A percentile compares a stretch with the other conserved stretches of the same genome.
Evolutionary conservation across 2,888 invertebrate species (phyloP).

Genomic region (Rhorus exstirpatorius): DNA sequence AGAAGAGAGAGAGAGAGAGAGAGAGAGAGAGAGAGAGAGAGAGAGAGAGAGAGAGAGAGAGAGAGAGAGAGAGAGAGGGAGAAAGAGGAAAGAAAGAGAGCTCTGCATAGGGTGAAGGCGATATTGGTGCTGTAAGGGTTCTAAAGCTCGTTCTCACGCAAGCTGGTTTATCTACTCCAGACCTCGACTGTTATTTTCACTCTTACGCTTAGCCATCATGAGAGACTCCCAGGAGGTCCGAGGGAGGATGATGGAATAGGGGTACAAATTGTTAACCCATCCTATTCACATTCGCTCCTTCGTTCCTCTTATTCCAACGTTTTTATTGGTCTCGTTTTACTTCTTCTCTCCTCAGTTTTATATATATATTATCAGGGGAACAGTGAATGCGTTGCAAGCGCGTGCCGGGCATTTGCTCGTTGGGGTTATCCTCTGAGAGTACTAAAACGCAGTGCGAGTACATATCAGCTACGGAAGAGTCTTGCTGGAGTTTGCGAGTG

Average conservation of each 20-base stretch:
- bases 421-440: slow-evolving; percentile 54
- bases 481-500: not conserved
- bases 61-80: not conserved
- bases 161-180: slow-evolving; percentile 61
- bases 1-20: slow-evolving; percentile 3
- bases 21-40: slow-evolving; percentile 8
- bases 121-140: slow-evolving; percentile 35
- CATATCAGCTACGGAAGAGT: slow-evolving; percentile 53
- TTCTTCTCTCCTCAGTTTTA: not conserved
- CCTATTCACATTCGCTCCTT: slow-evolving; percentile 34
- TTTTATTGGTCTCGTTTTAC: slow-evolving; percentile 22
- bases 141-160: slow-evolving; percentile 40
- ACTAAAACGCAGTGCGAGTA: slow-evolving; percentile 57
- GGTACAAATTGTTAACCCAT: slow-evolving; percentile 69
- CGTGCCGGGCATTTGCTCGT: slow-evolving; percentile 35
- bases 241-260: slow-evolving; percentile 64
- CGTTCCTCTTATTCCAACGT: slow-evolving; percentile 18
- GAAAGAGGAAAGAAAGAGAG: slow-evolving; percentile 6
- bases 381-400: slow-evolving; percentile 38
- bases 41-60: not conserved
- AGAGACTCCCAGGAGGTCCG: slow-evolving; percentile 36
- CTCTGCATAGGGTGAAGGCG: slow-evolving; percentile 15
- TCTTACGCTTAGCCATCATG: slow-evolving; percentile 68
- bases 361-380: slow-evolving; percentile 5
- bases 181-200: slow-evolving; percentile 64